Percentiles rank a stretch among this genome's conserved stretches.
phyloP scores from a whole-genome alignment of 2,113 vertebrate species.

The Tursiops truncatus region DNA sequence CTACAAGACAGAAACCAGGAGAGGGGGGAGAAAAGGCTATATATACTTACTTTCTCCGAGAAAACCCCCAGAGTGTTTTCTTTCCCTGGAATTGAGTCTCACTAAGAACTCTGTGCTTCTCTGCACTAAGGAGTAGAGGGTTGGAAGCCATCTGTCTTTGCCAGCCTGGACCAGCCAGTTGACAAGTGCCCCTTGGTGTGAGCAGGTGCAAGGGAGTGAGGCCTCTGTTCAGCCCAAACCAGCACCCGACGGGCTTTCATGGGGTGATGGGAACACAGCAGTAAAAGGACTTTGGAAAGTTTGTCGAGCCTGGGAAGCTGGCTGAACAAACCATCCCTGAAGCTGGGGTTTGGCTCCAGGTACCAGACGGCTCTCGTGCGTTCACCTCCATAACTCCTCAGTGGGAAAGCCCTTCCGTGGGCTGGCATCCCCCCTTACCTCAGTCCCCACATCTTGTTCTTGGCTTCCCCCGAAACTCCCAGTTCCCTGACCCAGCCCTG shows the following conservation, averaged over 20 bases:
- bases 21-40: not conserved
- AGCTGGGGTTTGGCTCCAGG: not conserved
- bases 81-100: not conserved
- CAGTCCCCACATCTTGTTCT: not conserved
- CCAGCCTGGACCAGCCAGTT: not conserved
- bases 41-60: not conserved
- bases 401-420: rapidly evolving
- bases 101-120: not conserved
- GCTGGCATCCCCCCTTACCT: not conserved
- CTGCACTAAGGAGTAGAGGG: not conserved
- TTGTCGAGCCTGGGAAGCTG: not conserved
- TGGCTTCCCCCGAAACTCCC: too few relatives aligned
- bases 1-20: not conserved
- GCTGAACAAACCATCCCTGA: not conserved
- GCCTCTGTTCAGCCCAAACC: not conserved
- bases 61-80: not conserved
- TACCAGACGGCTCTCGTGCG: not conserved
- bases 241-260: not conserved
- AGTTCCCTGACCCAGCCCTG: not conserved
- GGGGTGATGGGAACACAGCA: rapidly evolving
- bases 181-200: not conserved
- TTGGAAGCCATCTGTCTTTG: not conserved
- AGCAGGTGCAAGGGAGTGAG: not conserved
- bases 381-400: not conserved
- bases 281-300: not conserved